Conservation (phyloP, 2,888 invertebrate species). For the Mesorhabditis belari region DNA sequence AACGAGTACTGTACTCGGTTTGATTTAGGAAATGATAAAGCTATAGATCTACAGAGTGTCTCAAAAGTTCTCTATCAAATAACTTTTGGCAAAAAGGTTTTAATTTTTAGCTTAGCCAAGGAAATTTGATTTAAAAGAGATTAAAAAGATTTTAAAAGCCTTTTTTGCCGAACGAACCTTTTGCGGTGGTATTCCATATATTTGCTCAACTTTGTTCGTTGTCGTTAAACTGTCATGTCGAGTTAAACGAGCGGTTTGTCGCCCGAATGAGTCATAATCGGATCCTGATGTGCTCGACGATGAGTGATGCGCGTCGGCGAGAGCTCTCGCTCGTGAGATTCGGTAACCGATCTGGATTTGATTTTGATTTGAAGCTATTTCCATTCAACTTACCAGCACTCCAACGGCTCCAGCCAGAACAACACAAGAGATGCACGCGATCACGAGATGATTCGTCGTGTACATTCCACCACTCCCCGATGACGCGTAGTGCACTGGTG, state of each 20-base stretch:
- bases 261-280: conserved; percentile 33
- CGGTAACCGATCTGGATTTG: conserved; percentile 39
- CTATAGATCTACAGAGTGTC: too few species aligned
- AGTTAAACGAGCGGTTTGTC: conserved; percentile 21
- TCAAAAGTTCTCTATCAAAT: too few species aligned
- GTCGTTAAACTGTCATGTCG: conserved; percentile 49
- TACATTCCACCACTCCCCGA: neutral
- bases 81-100: too few species aligned
- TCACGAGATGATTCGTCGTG: conserved; percentile 7
- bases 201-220: conserved; percentile 32
- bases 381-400: conserved; percentile 34
- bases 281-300: conserved; percentile 33
- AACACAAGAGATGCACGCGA: conserved; percentile 32
- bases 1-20: too few species aligned
- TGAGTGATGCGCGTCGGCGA: conserved; percentile 34
- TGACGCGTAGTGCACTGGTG: neutral
- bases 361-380: too few species aligned
- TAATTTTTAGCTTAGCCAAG: too few species aligned
- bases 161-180: conserved; percentile 5
- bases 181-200: conserved; percentile 30
- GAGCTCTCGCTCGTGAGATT: conserved; percentile 25
- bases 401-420: conserved; percentile 36
- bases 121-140: too few species aligned
- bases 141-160: neutral
- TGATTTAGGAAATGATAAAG: too few species aligned